Base-by-base conservation (phyloP, 2,888 invertebrate genomes). In the Amphipoea oculea region DNA sequence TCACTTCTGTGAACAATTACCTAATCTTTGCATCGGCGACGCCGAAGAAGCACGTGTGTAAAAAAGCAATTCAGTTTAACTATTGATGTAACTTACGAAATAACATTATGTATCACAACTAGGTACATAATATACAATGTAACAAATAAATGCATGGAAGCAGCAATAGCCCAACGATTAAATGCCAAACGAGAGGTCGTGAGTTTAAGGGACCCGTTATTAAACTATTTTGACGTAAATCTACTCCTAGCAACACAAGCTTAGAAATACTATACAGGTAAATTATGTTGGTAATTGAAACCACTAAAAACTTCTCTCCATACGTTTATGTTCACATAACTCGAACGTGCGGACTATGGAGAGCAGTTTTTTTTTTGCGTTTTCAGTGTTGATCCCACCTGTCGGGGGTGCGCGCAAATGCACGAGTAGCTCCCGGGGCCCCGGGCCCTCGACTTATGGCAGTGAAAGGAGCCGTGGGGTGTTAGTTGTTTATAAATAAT, bases 31-130 rank as follows among this genome's bases (percentile, higher is more conserved):
- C 63, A 72, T 57, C 42, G 36, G 11, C 23, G 2, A 29, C 11
- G 57, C 57, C 23, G 23, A 36, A 82, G 62, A 81, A 42, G 67
- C 83, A n/a, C 79, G 77, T 82, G 83, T 48, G 40, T n/a, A n/a
- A 67, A 76, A 60, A 63, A 68, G 12, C 9, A 42, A 77, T 81
- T 36, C 45, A n/a, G 14, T 63, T 72, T 63, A 71, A 63, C 40
- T 78, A 20, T 20, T 69, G 65, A 62, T 62, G 14, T 76, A 67
- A 73, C 57, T 48, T 73, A 54, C 36, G 65, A 78, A 65, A 69
- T 78, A 11, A 17, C 48, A 60, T 70, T 54, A 78, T 65, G 73
- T 78, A 65, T 45, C 14, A n/a, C 5, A n/a, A 57, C 54, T 40
- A 40, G 4, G 36, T 68, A 69, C 51, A 75, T 82, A 75, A 70